phyloP scores from a whole-genome alignment of 2,113 vertebrate species.

The Sinocyclocheilus maitianheensis region DNA sequence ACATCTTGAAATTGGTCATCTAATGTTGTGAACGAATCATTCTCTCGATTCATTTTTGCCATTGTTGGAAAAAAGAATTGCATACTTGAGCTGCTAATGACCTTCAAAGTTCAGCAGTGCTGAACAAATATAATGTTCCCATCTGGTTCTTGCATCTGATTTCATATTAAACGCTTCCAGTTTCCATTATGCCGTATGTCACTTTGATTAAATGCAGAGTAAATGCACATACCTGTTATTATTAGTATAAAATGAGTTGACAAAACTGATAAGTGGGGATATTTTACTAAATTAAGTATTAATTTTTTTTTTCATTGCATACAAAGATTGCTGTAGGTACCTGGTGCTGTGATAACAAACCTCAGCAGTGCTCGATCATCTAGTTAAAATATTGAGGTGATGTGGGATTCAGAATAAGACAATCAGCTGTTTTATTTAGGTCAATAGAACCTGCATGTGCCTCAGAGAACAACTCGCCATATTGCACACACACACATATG shows the following conservation, averaged over 20 bases:
- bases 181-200: slow-evolving; percentile 3
- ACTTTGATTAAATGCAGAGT: slow-evolving; percentile 8
- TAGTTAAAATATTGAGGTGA: slow-evolving; percentile 41
- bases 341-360: neutral
- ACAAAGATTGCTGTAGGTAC: neutral
- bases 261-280: neutral
- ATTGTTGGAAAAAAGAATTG: neutral
- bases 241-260: neutral
- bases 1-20: slow-evolving; percentile 11
- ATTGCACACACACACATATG: neutral
- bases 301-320: neutral
- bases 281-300: neutral
- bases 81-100: neutral
- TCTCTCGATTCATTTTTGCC: neutral
- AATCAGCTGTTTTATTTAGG: slow-evolving; percentile 56
- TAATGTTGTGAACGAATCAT: neutral
- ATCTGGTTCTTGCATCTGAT: slow-evolving; percentile 2
- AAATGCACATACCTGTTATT: neutral
- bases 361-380: neutral
- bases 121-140: slow-evolving; percentile 12
- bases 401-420: slow-evolving; percentile 16
- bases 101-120: slow-evolving; percentile 1
- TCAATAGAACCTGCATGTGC: slow-evolving; percentile 38
- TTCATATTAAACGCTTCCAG: neutral
- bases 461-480: neutral